Evolutionary conservation across 2,888 invertebrate species (phyloP).

Genomic region (Euzetes globulus): DNA sequence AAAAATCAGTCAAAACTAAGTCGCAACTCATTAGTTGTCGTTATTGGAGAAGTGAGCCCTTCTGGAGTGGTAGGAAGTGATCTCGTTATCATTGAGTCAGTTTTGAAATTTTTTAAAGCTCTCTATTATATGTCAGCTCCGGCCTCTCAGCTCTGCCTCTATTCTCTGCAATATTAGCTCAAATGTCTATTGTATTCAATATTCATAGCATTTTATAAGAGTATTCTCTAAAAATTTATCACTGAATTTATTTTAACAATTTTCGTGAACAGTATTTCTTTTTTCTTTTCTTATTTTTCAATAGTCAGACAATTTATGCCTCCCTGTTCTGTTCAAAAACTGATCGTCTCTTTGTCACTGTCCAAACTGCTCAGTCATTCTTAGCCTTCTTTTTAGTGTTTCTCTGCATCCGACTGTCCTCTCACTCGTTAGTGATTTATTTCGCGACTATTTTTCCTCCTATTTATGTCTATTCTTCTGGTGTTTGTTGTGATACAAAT

Average conservation of each 20-base stretch:
- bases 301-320: constrained; percentile 24
- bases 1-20: background rate
- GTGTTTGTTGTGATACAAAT: background rate
- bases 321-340: background rate
- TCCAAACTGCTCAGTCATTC: background rate
- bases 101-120: constrained; percentile 17
- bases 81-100: constrained; percentile 17
- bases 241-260: background rate
- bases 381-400: background rate
- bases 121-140: constrained; percentile 8
- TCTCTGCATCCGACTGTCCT: background rate
- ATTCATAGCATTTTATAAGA: background rate
- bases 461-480: background rate
- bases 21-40: constrained; percentile 5
- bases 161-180: background rate
- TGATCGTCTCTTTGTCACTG: constrained; percentile 24
- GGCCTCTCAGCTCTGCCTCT: constrained; percentile 1
- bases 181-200: background rate
- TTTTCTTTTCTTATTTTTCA: background rate
- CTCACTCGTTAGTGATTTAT: constrained; percentile 23
- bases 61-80: constrained; percentile 20
- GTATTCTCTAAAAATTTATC: background rate
- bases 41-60: background rate
- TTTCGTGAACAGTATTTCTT: background rate
- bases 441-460: too few relatives aligned